These are phyloP conservation scores for Cryptocephalus primarius DNA, from an alignment of 2,888 invertebrate species.

Conservation along the genomic window DNA sequence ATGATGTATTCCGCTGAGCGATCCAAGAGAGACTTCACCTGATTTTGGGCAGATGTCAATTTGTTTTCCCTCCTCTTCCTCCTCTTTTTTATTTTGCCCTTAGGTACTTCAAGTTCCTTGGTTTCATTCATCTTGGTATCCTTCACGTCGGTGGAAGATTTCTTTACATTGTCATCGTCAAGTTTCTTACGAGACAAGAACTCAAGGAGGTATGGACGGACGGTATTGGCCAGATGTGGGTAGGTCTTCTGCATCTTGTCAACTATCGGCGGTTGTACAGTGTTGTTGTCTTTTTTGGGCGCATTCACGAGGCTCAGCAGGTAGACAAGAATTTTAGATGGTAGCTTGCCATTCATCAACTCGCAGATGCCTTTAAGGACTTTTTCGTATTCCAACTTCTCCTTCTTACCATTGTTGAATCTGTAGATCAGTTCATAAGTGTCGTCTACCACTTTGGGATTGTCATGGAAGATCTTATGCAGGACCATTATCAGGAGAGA, in stretches of 20 bases:
- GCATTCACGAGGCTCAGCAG: slow-evolving; percentile 31
- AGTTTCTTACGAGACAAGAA: slow-evolving; percentile 10
- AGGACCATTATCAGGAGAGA: slow-evolving; percentile 29
- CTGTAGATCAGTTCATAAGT: slow-evolving; percentile 28
- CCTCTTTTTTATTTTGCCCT: too few species aligned
- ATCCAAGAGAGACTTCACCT: slow-evolving; percentile 21
- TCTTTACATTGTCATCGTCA: slow-evolving; percentile 1
- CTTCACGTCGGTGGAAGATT: not conserved
- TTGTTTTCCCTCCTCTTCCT: too few species aligned
- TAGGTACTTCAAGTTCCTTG: slow-evolving; percentile 1
- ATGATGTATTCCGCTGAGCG: slow-evolving; percentile 27
- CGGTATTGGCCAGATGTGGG: slow-evolving; percentile 19
- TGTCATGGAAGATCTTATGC: slow-evolving; percentile 28
- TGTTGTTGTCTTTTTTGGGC: slow-evolving; percentile 21
- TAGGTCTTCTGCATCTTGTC: slow-evolving; percentile 24
- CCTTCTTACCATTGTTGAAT: slow-evolving; percentile 25
- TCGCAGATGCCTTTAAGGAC: slow-evolving; percentile 27
- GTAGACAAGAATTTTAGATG: slow-evolving; percentile 30
- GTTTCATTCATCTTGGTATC: not conserved
- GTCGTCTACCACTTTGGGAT: slow-evolving; percentile 26
- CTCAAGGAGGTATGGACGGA: slow-evolving; percentile 19
- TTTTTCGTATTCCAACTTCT: slow-evolving; percentile 28
- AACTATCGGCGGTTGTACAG: slow-evolving; percentile 16
- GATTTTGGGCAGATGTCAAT: too few species aligned
- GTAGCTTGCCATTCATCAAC: slow-evolving; percentile 29